Evolutionary conservation across 1,140 invertebrate species (phyloP), one percentile per base, ranked within the genome.

Genomic region (Drosophila ambigua): DNA sequence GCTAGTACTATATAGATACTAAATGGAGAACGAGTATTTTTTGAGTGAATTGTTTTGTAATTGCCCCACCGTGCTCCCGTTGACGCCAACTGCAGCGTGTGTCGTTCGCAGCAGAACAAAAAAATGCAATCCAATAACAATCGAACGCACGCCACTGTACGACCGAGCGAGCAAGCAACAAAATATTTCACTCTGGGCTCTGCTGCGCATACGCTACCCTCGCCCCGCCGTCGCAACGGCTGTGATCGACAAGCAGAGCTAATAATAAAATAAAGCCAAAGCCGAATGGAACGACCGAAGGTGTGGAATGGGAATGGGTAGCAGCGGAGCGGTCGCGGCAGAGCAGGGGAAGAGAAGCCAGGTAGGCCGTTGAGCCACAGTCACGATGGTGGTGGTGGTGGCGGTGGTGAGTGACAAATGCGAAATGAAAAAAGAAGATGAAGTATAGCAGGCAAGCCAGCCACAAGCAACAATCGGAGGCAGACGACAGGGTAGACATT

Each of bases 371-470:
- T 39, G 35, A 11, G 35, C 35, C 35, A 5, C 4, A 39, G 35
- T 13, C 35, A 13, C 35, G 35, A 39, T 39, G 35, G 11, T 39
- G 35, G 35, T 39, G 35, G 35, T 39, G 35, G 75, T 67, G 55
- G 52, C 54, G 76, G 75, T 81, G 63, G 71, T 66, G 62, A 31
- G 71, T 66, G 62, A 31, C 35, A 15, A 26, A 59, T 46, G 63
- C 51, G 53, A 73, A 77, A 77, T 64, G 63, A 85, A 84, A 84
- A 85, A 84, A 88, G 68, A 78, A 79, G 77, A 77, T 79, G 77
- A 77, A 79, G 73, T 79, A 77, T 79, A 77, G 68, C 68, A 77
- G 11, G 35, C 11, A 39, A 39, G 35, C 35, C 35, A 39, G 35
- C 35, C 1, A 4, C 31, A 13, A 39, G 11, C 35, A 13, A 73